phyloP scores from a whole-genome alignment of 2,113 vertebrate genomes.

The Catharus minimus region DNA sequence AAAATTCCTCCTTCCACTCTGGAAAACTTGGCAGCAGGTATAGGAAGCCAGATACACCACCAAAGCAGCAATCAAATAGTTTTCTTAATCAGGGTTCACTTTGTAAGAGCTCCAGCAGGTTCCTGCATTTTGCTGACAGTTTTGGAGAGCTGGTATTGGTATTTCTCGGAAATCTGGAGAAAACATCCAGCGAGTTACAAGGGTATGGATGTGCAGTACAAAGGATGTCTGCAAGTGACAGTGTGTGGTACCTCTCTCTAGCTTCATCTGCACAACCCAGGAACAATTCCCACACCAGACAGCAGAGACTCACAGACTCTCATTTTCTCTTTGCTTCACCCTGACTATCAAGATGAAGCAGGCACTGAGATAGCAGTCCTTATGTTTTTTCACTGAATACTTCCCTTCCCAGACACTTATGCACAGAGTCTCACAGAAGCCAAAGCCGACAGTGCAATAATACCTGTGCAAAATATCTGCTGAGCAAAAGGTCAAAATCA shows the following conservation, averaged over 20 bases:
- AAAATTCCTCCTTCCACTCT: neutral
- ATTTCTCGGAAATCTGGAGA: neutral
- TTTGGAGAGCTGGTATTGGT: neutral
- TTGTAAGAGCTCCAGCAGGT: neutral
- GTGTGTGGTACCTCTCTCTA: neutral
- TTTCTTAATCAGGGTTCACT: neutral
- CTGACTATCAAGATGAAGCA: neutral
- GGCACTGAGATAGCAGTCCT: neutral
- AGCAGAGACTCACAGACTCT: neutral
- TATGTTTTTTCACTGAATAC: neutral
- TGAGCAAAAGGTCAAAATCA: slow-evolving; percentile 13
- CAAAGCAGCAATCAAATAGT: neutral
- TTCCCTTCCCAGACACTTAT: neutral
- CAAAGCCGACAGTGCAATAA: neutral
- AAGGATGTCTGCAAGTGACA: neutral
- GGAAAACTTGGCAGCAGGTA: neutral
- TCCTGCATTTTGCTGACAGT: neutral
- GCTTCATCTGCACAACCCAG: neutral
- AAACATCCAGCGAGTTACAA: neutral
- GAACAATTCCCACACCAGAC: neutral
- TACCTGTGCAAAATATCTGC: neutral
- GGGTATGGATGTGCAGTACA: accelerated
- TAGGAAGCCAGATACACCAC: neutral
- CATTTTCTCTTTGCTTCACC: neutral
- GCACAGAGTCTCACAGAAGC: neutral